Evolutionary conservation across 64 coral and sea anemone genomes (phyloP), one percentile per base, ranked within the genome.

Genomic region (Montipora capricornis): DNA sequence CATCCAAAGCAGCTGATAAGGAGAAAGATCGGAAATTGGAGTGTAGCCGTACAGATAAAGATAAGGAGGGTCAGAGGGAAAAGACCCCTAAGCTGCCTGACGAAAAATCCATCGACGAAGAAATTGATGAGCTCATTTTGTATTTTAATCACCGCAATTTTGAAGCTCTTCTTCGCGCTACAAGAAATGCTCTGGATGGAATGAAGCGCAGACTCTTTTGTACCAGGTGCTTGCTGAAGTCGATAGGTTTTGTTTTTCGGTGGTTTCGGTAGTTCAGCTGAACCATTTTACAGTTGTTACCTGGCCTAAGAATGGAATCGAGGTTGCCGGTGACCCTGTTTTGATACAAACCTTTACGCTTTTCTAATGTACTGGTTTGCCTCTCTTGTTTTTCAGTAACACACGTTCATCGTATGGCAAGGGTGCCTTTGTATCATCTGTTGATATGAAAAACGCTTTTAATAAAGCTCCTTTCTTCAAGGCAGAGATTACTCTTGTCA

Each of bases 391-490:
- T 47, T 90, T 57, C 59, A 97, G 95, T 47, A 92, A 83, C 37
- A 87, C 85, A 44, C 81, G 95, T 62, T 73, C 64, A 86, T 68
- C 92, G 1, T 97, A 87, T 80, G 91, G 92, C 48, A 97, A 94
- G 61, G 74, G 95, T 55, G 83, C 89, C 3, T 97, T 97, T 75
- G 91, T 87, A 19, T 75, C 68, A 47, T 76, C 89, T 49, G 67
- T 15, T 78, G 71, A 44, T 79, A 64, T 57, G 13, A 48, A 73
- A 70, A 76, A 73, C 49, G 81, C 89, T 52, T 97, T 80, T 49
- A 88, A 82, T 73, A 97, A 94, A 92, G 92, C 92, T 80, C 92
- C 95, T 7, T 97, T 97, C 76, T 97, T 94, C 84, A 97, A 97
- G 89, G 83, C 95, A 8, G 83, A 97, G 49, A 94, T 97, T 47